phyloP scores from a whole-genome alignment of 2,797 vertebrate species.

The Mormyrus proboscirostris region DNA sequence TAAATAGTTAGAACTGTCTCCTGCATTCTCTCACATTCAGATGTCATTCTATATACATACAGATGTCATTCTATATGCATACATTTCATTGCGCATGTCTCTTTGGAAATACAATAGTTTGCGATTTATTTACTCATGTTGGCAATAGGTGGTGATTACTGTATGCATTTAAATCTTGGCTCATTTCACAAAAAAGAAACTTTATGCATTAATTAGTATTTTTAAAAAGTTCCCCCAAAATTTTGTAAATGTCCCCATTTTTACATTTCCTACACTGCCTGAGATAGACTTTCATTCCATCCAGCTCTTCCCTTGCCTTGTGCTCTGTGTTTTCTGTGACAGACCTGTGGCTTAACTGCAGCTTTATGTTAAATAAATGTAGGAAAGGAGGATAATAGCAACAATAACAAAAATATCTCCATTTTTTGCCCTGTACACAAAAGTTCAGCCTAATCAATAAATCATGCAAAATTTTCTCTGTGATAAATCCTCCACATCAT shows the following conservation, averaged over 20 bases:
- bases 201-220: background rate
- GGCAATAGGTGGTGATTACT: background rate
- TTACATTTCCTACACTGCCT: background rate
- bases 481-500: background rate
- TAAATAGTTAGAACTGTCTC: background rate
- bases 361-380: background rate
- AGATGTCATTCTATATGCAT: background rate
- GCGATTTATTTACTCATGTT: background rate
- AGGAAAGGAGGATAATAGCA: background rate
- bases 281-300: background rate
- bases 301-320: background rate
- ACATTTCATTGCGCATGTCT: background rate
- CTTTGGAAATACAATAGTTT: background rate
- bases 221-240: background rate
- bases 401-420: background rate
- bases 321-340: background rate
- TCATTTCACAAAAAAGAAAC: background rate
- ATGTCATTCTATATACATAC: too few species aligned
- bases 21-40: background rate
- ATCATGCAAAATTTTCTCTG: background rate
- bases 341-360: background rate
- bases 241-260: background rate
- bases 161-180: background rate
- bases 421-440: background rate
- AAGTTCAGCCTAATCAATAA: background rate